Conservation (phyloP, 1,140 invertebrate genomes). For the Brachionus manjavacas region DNA sequence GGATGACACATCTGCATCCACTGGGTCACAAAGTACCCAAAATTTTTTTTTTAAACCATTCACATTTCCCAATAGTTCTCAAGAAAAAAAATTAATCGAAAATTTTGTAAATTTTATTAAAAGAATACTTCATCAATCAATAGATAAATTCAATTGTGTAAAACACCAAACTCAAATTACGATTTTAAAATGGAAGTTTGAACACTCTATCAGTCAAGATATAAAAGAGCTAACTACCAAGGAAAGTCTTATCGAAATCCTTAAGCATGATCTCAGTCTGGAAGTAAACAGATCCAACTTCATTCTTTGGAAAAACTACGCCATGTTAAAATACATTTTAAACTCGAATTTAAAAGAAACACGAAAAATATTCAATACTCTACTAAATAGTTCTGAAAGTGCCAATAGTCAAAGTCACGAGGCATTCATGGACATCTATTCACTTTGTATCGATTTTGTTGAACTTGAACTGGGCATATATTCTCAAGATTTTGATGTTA, state of each 20-base stretch:
- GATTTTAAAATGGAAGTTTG: slow-evolving; percentile 35
- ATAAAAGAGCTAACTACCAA: background rate
- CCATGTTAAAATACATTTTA: background rate
- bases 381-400: slow-evolving; percentile 1
- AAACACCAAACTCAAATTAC: slow-evolving; percentile 5
- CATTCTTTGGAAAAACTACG: slow-evolving; percentile 6
- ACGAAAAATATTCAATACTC: slow-evolving; percentile 4
- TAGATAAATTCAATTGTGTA: background rate
- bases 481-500: background rate
- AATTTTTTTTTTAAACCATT: background rate
- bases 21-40: background rate
- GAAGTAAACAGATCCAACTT: slow-evolving; percentile 26
- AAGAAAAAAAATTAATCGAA: background rate
- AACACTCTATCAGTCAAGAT: background rate
- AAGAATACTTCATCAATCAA: background rate
- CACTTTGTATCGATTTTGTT: background rate
- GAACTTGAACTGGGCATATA: slow-evolving; percentile 36
- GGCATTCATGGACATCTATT: background rate
- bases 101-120: background rate
- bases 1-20: background rate
- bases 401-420: background rate
- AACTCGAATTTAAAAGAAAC: slow-evolving; percentile 28
- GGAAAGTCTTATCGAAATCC: background rate
- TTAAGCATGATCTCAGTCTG: slow-evolving; percentile 3
- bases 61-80: background rate